These are phyloP conservation scores for Macaca nemestrina DNA, from an alignment of 2,113 vertebrate species.

Conservation along the genomic window DNA sequence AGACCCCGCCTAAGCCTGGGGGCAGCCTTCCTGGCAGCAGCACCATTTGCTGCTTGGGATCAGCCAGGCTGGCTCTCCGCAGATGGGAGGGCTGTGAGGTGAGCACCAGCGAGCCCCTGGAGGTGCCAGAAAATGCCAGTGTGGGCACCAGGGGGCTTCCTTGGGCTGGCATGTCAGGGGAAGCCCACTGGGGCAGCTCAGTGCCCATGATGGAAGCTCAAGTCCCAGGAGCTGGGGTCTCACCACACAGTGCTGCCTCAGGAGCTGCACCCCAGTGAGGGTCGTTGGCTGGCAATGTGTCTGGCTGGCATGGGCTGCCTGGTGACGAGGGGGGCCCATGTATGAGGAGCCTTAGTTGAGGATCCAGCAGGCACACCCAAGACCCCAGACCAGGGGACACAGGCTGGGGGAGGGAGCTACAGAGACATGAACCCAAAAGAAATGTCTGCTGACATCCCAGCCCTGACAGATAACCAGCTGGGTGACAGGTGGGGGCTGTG, in stretches of 20 bases:
- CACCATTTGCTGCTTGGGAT: not conserved
- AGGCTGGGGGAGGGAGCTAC: not conserved
- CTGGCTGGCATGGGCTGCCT: not conserved
- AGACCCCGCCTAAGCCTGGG: not conserved
- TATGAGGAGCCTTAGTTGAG: not conserved
- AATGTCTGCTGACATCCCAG: not conserved
- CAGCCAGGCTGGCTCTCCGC: not conserved
- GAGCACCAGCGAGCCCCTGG: not conserved
- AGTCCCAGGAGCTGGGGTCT: not conserved
- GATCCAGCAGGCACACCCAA: not conserved
- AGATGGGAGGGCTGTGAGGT: not conserved
- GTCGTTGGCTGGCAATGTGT: not conserved
- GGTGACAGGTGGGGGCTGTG: not conserved
- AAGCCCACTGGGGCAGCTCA: not conserved
- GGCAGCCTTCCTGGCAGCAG: not conserved
- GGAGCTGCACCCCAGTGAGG: not conserved
- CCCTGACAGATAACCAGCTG: too few species aligned
- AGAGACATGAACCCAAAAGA: not conserved
- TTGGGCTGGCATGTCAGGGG: not conserved
- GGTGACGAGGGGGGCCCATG: not conserved
- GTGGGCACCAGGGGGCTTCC: rapidly evolving
- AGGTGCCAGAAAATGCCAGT: not conserved
- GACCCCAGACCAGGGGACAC: not conserved
- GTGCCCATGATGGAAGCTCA: not conserved
- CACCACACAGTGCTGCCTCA: not conserved